phyloP scores from a whole-genome alignment of 2,113 vertebrate genomes.

The Struthidea cinerea region DNA sequence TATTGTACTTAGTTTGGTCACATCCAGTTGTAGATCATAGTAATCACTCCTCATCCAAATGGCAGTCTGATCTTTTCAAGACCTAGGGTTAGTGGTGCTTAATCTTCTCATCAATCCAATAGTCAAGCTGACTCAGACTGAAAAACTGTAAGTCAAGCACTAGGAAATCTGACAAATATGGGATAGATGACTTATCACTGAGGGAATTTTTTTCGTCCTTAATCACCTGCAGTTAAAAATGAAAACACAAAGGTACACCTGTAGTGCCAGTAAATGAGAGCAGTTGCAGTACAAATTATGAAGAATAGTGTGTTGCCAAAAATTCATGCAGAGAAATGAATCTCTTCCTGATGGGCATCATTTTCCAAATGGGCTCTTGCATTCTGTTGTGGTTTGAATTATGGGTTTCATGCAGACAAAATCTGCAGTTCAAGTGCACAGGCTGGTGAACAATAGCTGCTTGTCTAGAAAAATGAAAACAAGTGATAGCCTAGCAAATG shows the following conservation, averaged over 20 bases:
- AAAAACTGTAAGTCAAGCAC: conserved; percentile 9
- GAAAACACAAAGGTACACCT: conserved; percentile 16
- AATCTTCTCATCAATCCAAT: neutral
- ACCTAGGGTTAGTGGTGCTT: neutral
- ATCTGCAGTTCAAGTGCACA: conserved; percentile 25
- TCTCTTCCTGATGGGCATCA: conserved; percentile 39
- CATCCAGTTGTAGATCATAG: neutral
- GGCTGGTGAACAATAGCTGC: conserved; percentile 41
- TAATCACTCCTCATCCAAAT: neutral
- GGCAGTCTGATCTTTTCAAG: neutral
- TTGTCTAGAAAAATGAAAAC: conserved; percentile 49
- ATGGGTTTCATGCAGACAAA: conserved; percentile 39
- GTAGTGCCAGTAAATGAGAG: neutral
- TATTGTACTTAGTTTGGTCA: neutral
- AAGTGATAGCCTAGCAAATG: conserved; percentile 20
- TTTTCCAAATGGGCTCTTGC: conserved; percentile 47
- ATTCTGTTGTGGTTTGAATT: conserved; percentile 49
- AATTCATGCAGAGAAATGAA: conserved; percentile 37
- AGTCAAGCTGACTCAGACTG: neutral
- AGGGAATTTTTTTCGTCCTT: neutral
- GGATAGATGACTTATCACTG: neutral
- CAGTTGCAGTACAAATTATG: conserved; percentile 19
- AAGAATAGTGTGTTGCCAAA: conserved; percentile 34
- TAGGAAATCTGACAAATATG: conserved; percentile 11
- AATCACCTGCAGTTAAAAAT: conserved; percentile 28